phyloP scores from a whole-genome alignment of 1,140 invertebrate species.

The Archegozetes longisetosus region DNA sequence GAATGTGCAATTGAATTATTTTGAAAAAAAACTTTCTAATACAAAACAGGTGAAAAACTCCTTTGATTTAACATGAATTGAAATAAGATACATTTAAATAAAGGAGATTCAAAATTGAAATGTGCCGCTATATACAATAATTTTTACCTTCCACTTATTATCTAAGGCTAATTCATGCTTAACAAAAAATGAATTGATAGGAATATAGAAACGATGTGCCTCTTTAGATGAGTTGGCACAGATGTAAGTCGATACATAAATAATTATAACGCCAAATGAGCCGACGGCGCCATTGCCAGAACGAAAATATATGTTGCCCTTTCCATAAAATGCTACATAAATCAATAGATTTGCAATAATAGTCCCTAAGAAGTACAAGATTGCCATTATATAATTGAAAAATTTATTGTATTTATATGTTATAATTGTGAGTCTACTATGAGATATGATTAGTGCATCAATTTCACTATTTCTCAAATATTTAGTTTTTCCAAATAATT shows the following conservation, averaged over 20 bases:
- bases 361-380: background rate
- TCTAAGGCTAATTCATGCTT: too few relatives aligned
- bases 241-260: background rate
- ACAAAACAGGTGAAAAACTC: too few relatives aligned
- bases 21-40: too few relatives aligned
- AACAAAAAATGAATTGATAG: too few relatives aligned
- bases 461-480: too few relatives aligned
- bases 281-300: background rate
- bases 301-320: background rate
- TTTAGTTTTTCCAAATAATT: background rate
- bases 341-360: background rate
- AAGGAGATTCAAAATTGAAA: too few relatives aligned
- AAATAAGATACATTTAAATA: too few relatives aligned
- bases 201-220: background rate
- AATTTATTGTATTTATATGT: background rate
- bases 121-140: background rate
- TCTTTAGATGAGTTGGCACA: background rate
- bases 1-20: too few relatives aligned
- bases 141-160: too few relatives aligned
- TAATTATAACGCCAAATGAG: background rate
- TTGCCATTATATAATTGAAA: background rate
- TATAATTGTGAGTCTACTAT: too few relatives aligned
- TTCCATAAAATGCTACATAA: background rate
- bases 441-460: too few relatives aligned
- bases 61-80: too few relatives aligned